phyloP scores from a whole-genome alignment of 2,888 invertebrate species.

The Laothoe populi region DNA sequence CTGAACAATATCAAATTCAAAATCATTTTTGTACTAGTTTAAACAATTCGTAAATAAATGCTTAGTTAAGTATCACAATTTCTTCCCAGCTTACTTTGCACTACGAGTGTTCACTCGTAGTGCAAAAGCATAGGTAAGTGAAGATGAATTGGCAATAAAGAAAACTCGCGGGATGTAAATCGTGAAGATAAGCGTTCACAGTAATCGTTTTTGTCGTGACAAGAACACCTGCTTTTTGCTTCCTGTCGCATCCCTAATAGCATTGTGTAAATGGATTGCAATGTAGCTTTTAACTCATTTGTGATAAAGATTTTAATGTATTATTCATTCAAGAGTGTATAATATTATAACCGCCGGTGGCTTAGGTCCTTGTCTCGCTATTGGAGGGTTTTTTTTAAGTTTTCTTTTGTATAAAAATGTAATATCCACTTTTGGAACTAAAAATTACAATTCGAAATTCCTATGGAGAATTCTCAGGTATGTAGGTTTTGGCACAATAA shows the following conservation, averaged over 20 bases:
- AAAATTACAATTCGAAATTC: too few relatives aligned
- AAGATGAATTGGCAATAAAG: background rate
- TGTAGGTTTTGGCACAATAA: too few relatives aligned
- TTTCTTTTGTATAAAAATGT: too few relatives aligned
- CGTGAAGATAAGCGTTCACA: background rate
- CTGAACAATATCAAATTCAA: too few relatives aligned
- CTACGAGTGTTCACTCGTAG: too few relatives aligned
- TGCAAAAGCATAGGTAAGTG: background rate
- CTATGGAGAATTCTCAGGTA: too few relatives aligned
- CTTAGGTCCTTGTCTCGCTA: too few relatives aligned
- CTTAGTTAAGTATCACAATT: background rate
- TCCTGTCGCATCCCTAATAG: conserved; percentile 9
- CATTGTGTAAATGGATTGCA: background rate
- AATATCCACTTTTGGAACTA: too few relatives aligned
- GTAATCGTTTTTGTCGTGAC: conserved; percentile 20
- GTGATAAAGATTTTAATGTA: background rate
- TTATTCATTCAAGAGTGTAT: background rate
- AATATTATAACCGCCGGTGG: background rate
- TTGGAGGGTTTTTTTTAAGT: too few relatives aligned
- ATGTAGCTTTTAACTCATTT: background rate
- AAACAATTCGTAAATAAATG: background rate
- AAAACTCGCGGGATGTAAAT: background rate
- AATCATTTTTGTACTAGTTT: background rate
- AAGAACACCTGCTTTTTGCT: background rate
- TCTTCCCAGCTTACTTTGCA: background rate